Conservation (phyloP, 2,113 vertebrate species). For the Tenrec ecaudatus region DNA sequence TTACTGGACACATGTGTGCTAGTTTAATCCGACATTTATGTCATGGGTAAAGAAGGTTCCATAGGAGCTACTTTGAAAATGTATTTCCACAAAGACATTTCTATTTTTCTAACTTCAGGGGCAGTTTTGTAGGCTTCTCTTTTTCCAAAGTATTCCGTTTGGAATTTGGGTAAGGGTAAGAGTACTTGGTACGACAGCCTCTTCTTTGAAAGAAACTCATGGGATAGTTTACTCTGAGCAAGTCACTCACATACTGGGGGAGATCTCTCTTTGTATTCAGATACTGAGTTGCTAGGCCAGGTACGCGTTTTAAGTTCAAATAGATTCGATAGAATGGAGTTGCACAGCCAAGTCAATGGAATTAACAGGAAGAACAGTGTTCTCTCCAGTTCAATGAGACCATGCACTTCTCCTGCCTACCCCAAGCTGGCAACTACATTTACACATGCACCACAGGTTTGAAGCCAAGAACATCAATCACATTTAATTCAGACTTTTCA, state of each 20-base stretch:
- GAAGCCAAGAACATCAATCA: no score
- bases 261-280: slow-evolving; percentile 37
- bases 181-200: neutral
- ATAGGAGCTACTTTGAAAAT: slow-evolving; percentile 43
- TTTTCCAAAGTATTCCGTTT: slow-evolving; percentile 51
- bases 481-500: slow-evolving; percentile 55
- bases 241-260: slow-evolving; percentile 14
- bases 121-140: slow-evolving; percentile 35
- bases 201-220: slow-evolving; percentile 6
- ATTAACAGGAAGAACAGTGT: slow-evolving; percentile 50
- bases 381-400: no score
- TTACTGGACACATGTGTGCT: neutral
- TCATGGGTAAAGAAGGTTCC: slow-evolving; percentile 7
- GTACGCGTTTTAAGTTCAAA: slow-evolving; percentile 53
- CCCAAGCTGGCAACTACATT: no score
- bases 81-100: slow-evolving; percentile 51
- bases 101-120: slow-evolving; percentile 32
- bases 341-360: slow-evolving; percentile 23
- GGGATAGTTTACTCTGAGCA: slow-evolving; percentile 29
- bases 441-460: no score
- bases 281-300: slow-evolving; percentile 31
- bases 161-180: neutral
- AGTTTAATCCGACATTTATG: neutral
- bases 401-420: no score
- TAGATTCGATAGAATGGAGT: slow-evolving; percentile 37